These are phyloP conservation scores for Papilio machaon DNA, from an alignment of 1,140 invertebrate genomes.

Conservation along the genomic window DNA sequence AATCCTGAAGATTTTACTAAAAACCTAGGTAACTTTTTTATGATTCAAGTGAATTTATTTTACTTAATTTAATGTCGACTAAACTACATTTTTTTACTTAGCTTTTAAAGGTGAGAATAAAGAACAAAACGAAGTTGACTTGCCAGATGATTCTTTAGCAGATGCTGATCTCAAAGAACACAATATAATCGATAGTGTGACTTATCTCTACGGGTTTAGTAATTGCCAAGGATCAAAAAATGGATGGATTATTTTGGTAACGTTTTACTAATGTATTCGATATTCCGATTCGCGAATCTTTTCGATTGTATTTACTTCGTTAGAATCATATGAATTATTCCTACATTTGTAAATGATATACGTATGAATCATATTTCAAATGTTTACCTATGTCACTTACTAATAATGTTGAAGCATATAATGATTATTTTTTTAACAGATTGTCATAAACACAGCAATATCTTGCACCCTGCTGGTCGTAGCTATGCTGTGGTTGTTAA, in stretches of 20 bases:
- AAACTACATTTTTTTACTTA: conserved; percentile 10
- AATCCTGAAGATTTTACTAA: conserved; percentile 70
- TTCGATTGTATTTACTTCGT: background rate
- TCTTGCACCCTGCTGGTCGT: conserved; percentile 57
- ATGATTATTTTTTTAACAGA: conserved; percentile 50
- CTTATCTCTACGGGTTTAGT: conserved; percentile 76
- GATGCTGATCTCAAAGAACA: conserved; percentile 77
- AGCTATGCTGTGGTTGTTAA: conserved; percentile 67
- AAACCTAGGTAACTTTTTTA: conserved; percentile 60
- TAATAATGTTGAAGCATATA: no score
- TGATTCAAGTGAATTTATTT: background rate
- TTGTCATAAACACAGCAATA: conserved; percentile 68
- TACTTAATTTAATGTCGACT: background rate
- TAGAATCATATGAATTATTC: no score
- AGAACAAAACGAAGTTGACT: conserved; percentile 67
- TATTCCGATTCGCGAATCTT: background rate
- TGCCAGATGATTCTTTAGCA: conserved; percentile 75
- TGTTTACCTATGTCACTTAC: no score
- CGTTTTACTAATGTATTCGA: conserved; percentile 16
- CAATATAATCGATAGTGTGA: conserved; percentile 79
- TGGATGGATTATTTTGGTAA: conserved; percentile 75
- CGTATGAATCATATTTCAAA: no score
- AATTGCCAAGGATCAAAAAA: conserved; percentile 68
- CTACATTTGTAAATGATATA: no score
- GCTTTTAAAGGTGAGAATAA: conserved; percentile 52